Evolutionary conservation across 2,888 invertebrate species (phyloP), one percentile per base, ranked within the genome.

Genomic region (Linnaemya vulpina): DNA sequence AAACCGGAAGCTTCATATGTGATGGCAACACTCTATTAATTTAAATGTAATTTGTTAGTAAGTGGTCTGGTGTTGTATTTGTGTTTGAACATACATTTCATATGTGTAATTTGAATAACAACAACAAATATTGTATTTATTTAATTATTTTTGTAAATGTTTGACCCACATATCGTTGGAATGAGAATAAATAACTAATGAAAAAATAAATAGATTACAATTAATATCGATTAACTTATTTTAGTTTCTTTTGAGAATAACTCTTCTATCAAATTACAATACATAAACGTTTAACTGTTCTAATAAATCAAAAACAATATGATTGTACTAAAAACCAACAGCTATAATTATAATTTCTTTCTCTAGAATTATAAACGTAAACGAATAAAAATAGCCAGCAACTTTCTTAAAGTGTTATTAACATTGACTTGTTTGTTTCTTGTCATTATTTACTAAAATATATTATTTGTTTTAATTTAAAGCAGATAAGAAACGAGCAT

Each of bases 91-190:
- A 25, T 55, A 25, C 25, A 58, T 17, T 55, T 58, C 5, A 67
- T 35, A 20, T 49, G 58, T 46, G 46, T 58, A 38, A 53, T 65
- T 38, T 60, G 11, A 5, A 58, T 30, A 53, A 7, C 22, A 35
- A 74, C 38, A 75, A 75, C 11, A 46, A 46, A 7, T 11, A 76
- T 15, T 46, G 11, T 13, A 13, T n/a, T 40, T 40, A 13, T 65
- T 25, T 20, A 10, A 76, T 67, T 58, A 58, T 46, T 76, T 55
- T 76, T 46, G 20, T 67, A 62, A 71, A 68, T 67, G 68, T 73
- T 76, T 84, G 80, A 76, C 84, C 84, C 68, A 84, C 40, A 80
- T 83, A 74, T 76, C 10, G 13, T 25, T 65, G n/a, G 22, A 38
- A 51, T 40, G 49, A 38, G 13, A 40, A 70, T 40, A 3, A 3